These are phyloP conservation scores for Petrocephalus microphthalmus DNA, from an alignment of 2,113 vertebrate species.

Conservation along the genomic window DNA sequence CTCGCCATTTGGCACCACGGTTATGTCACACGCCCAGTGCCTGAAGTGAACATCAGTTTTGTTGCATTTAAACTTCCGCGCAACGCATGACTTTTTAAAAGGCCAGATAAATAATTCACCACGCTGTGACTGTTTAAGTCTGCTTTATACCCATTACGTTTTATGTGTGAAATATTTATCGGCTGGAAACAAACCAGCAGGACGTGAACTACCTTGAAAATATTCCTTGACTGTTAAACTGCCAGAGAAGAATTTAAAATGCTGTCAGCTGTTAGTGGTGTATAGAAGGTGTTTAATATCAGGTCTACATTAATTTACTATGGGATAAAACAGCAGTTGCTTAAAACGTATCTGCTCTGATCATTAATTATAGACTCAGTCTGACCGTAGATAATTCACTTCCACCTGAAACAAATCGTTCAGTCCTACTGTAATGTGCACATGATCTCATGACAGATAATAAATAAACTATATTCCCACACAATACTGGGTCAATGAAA, in stretches of 20 bases:
- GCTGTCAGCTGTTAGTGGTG: neutral
- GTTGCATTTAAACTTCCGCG: neutral
- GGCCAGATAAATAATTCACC: neutral
- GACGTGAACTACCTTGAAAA: neutral
- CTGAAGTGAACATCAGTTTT: neutral
- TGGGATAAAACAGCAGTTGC: neutral
- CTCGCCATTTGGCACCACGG: neutral
- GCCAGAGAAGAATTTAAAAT: neutral
- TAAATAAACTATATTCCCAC: constrained; percentile 3
- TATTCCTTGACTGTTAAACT: neutral
- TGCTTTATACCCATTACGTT: neutral
- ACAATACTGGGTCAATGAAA: neutral
- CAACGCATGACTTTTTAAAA: neutral
- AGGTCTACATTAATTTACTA: neutral
- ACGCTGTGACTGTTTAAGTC: constrained; percentile 7
- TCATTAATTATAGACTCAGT: neutral
- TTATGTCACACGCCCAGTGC: neutral
- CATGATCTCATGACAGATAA: constrained; percentile 8
- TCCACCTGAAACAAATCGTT: neutral
- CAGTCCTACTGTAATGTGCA: neutral
- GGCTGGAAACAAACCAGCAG: neutral
- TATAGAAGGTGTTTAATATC: neutral
- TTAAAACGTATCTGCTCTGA: neutral
- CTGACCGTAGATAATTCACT: neutral
- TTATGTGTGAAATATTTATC: constrained; percentile 6